These are phyloP conservation scores for Xenus cinereus DNA, from an alignment of 2,113 vertebrate genomes.

Conservation along the genomic window DNA sequence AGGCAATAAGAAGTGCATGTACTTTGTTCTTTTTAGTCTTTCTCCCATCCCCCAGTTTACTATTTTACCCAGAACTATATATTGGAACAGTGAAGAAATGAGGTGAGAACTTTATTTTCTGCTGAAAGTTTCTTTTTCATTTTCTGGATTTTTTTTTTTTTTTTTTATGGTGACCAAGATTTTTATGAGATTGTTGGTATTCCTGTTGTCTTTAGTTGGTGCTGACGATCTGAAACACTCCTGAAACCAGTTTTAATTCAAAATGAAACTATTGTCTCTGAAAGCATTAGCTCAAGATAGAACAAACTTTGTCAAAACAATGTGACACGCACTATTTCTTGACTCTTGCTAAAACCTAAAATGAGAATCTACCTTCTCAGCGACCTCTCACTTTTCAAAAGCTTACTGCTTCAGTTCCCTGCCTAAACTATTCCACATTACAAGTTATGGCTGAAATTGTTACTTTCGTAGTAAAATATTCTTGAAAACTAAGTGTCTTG, in stretches of 20 bases:
- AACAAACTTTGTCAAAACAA: conserved; percentile 1
- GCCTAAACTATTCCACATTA: not conserved
- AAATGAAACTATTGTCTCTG: not conserved
- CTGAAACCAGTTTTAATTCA: not conserved
- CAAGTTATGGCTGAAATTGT: not conserved
- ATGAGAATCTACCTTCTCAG: not conserved
- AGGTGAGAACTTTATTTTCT: not conserved
- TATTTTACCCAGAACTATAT: not conserved
- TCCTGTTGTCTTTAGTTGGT: not conserved
- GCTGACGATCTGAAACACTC: not conserved
- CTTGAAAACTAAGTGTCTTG: conserved; percentile 48
- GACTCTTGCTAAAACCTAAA: not conserved
- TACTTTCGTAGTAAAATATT: conserved; percentile 34
- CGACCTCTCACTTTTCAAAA: not conserved
- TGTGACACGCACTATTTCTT: not conserved
- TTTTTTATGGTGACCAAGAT: not conserved
- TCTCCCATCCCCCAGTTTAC: fast-evolving
- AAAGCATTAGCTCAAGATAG: not conserved
- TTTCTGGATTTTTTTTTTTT: not conserved
- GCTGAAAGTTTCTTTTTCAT: not conserved
- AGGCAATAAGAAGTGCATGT: not conserved
- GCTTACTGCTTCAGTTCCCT: not conserved
- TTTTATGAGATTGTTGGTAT: not conserved
- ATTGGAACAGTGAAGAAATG: not conserved
- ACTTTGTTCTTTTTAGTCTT: not conserved